Conservation (phyloP, 2,888 invertebrate genomes). For the Eudiplozoon nipponicum region DNA sequence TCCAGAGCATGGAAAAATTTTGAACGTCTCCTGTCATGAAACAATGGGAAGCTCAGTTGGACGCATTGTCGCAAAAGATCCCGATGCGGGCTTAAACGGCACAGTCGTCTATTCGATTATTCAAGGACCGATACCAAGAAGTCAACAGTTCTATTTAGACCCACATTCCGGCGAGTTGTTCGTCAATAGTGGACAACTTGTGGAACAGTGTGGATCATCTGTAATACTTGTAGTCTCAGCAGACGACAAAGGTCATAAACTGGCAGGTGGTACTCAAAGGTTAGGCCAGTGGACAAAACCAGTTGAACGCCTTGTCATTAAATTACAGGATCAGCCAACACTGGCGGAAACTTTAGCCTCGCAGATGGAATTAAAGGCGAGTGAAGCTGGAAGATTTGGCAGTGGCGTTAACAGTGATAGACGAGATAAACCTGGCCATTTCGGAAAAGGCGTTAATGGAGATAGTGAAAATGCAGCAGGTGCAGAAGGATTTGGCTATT, state of each 20-base stretch:
- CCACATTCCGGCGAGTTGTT: not conserved
- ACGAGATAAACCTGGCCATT: not conserved
- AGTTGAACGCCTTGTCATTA: not conserved
- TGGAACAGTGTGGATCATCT: not conserved
- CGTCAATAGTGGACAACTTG: not conserved
- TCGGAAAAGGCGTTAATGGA: too few relatives aligned
- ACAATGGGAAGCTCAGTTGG: not conserved
- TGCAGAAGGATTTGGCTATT: too few relatives aligned
- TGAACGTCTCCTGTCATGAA: conserved; percentile 3
- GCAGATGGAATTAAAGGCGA: not conserved
- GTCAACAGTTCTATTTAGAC: not conserved
- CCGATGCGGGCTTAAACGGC: not conserved
- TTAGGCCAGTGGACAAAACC: not conserved
- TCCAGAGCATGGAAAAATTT: not conserved
- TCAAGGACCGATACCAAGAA: not conserved
- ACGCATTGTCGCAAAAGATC: not conserved
- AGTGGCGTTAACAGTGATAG: not conserved
- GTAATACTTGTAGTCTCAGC: not conserved
- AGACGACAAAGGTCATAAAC: too few relatives aligned
- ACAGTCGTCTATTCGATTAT: not conserved
- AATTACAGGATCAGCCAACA: not conserved
- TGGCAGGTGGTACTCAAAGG: not conserved
- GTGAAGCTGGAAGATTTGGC: too few relatives aligned
- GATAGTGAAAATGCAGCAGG: too few relatives aligned
- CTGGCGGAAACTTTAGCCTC: not conserved